Percentiles rank a stretch among this genome's conserved stretches.
These are phyloP conservation scores for Benthosema pterotum DNA, from an alignment of 2,797 vertebrate species.

Conservation along the genomic window DNA sequence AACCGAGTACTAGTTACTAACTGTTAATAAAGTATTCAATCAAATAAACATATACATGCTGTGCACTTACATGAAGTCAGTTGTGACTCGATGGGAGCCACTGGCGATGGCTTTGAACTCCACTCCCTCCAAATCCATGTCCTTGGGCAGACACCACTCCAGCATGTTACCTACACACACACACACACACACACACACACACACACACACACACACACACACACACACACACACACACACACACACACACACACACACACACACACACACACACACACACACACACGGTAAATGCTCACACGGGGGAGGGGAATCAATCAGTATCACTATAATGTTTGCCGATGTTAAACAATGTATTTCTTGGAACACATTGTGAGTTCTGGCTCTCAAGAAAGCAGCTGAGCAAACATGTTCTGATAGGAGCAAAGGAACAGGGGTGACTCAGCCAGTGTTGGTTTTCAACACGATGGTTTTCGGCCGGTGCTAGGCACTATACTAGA, in stretches of 20 bases:
- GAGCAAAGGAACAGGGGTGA: slow-evolving; percentile 45
- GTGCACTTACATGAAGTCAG: slow-evolving; percentile 91
- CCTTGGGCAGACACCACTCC: slow-evolving; percentile 95
- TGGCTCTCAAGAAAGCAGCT: slow-evolving; percentile 43
- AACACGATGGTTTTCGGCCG: slow-evolving; percentile 15
- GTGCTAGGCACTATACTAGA: not conserved
- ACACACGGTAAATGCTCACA: not conserved
- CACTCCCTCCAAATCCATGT: slow-evolving; percentile 92
- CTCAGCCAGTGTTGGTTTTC: slow-evolving; percentile 42
- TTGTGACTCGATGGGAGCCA: slow-evolving; percentile 92
- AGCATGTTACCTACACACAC: slow-evolving; percentile 88
- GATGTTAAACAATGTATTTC: slow-evolving; percentile 19
- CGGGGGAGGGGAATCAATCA: slow-evolving; percentile 5
- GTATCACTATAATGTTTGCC: slow-evolving; percentile 9
- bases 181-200: slow-evolving; percentile 5
- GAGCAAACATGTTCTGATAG: slow-evolving; percentile 52
- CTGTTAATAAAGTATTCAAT: too few relatives aligned
- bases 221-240: slow-evolving; percentile 13
- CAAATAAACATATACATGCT: too few relatives aligned
- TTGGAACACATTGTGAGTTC: slow-evolving; percentile 28
- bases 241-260: not conserved
- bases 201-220: slow-evolving; percentile 15
- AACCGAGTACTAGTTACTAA: too few relatives aligned
- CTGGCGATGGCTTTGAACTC: slow-evolving; percentile 98
- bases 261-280: slow-evolving; percentile 4